Conservation (phyloP, 2,888 invertebrate species). For the Oxytorus armatus region DNA sequence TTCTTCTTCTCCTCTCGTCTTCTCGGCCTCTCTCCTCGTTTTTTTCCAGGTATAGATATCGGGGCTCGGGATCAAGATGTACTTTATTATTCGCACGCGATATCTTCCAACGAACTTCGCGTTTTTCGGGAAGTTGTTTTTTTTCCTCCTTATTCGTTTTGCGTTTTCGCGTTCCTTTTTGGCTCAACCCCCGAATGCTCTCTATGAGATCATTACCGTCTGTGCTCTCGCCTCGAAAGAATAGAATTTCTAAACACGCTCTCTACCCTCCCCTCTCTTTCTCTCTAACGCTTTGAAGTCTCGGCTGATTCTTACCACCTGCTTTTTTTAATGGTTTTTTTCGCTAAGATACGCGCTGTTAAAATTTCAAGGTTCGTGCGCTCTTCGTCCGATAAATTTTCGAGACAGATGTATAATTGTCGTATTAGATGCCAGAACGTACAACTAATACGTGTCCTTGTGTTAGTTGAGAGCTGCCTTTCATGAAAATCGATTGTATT, state of each 20-base stretch:
- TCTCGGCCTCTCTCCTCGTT: slow-evolving; percentile 7
- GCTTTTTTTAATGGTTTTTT: slow-evolving; percentile 1
- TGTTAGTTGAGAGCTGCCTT: too few species aligned
- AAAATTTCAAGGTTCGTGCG: slow-evolving; percentile 5
- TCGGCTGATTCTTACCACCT: slow-evolving; percentile 31
- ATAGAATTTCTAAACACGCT: background rate
- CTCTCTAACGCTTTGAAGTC: slow-evolving; percentile 10
- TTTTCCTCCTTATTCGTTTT: slow-evolving; percentile 17
- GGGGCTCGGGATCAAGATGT: slow-evolving; percentile 41
- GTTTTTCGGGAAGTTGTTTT: background rate
- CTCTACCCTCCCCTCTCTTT: too few species aligned
- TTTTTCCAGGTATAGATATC: slow-evolving; percentile 38
- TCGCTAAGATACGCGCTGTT: slow-evolving; percentile 4
- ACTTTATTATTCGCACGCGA: slow-evolving; percentile 65
- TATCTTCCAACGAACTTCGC: slow-evolving; percentile 11
- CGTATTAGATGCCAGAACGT: slow-evolving; percentile 9
- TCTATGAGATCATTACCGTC: background rate
- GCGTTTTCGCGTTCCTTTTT: slow-evolving; percentile 5
- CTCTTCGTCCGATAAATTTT: slow-evolving; percentile 16
- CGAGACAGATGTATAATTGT: slow-evolving; percentile 9
- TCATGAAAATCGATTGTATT: too few species aligned
- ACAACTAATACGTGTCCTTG: slow-evolving; percentile 1
- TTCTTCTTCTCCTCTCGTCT: slow-evolving; percentile 15
- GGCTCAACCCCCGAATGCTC: background rate
- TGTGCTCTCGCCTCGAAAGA: background rate